Evolutionary conservation across 2,797 vertebrate species (phyloP), one percentile per base, ranked within the genome.

Genomic region (Fundulus diaphanus): DNA sequence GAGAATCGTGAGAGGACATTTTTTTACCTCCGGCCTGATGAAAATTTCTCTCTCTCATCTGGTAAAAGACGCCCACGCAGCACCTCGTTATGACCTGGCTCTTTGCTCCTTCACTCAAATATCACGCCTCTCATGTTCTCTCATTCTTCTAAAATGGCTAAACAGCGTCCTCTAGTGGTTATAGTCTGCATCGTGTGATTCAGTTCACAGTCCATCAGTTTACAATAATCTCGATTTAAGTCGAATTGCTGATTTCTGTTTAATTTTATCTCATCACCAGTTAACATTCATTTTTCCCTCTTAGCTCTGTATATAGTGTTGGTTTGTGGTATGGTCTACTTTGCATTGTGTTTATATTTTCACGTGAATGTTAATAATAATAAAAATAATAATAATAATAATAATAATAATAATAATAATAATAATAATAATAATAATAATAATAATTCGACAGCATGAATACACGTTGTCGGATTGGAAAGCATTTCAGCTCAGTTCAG

Each of bases 21-120:
- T 85, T 74, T 85, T 74, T 80, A 85, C 61, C 75, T 82, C 70
- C 70, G 82, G 78, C 80, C 48, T 77, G 52, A 59, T 82, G 80
- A 57, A 51, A 48, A 82, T 85, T 66, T 89, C 70, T 66, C 84
- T 81, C 75, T 77, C 77, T 88, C 84, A 87, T 87, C 83, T 48
- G 37, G 83, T 74, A 79, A 85, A 82, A 83, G 76, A 84, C 85
- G 40, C 85, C 86, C 84, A 88, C 90, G 76, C 82, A 68, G 48
- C 69, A 82, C 75, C 82, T 82, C 63, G 57, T 51, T 29, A 68
- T 83, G 86, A 87, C 84, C 82, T 46, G 78, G 9, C 78, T 79
- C 72, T 76, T 20, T 33, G 67, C 56, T 42, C 40, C 16, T 44
- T 72, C 59, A 20, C 29, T 67, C 54, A 31, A 13, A 3, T 35